phyloP scores from a whole-genome alignment of 2,113 vertebrate genomes.

The Perca flavescens region DNA sequence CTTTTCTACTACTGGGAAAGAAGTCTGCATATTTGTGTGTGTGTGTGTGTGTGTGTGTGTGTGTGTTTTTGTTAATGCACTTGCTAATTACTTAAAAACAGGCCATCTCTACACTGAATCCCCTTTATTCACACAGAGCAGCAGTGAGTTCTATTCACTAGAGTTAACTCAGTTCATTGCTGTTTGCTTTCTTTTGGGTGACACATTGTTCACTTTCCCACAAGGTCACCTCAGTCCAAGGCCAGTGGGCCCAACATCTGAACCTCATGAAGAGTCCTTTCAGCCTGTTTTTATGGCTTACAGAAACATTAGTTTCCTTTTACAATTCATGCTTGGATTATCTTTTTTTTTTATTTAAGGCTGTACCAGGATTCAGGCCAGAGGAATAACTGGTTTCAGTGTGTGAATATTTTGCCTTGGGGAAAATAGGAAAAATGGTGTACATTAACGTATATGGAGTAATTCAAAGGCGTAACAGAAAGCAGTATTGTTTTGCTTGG shows the following conservation, averaged over 20 bases:
- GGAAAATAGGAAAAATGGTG: slow-evolving; percentile 37
- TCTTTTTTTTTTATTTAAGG: slow-evolving; percentile 62
- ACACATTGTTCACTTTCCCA: slow-evolving; percentile 61
- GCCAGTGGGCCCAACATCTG: slow-evolving; percentile 64
- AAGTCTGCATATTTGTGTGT: too few species aligned
- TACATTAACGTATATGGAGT: slow-evolving; percentile 51
- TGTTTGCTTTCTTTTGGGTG: slow-evolving; percentile 38
- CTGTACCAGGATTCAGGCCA: slow-evolving; percentile 62
- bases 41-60: not conserved
- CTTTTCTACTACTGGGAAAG: slow-evolving; percentile 48
- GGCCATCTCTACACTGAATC: slow-evolving; percentile 2
- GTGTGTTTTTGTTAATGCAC: slow-evolving; percentile 33
- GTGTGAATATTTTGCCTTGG: slow-evolving; percentile 59
- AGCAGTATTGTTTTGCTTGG: slow-evolving; percentile 43
- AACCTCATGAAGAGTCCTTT: slow-evolving; percentile 66
- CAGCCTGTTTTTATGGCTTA: slow-evolving; percentile 55
- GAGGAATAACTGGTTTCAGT: slow-evolving; percentile 62
- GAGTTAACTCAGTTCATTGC: slow-evolving; percentile 1
- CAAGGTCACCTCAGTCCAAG: slow-evolving; percentile 65
- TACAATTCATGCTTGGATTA: slow-evolving; percentile 65
- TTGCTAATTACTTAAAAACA: slow-evolving; percentile 40
- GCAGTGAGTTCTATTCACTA: slow-evolving; percentile 3
- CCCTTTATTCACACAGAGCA: not conserved
- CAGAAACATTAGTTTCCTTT: slow-evolving; percentile 70
- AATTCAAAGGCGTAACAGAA: slow-evolving; percentile 53